These are phyloP conservation scores for Miniopterus natalensis DNA, from an alignment of 2,113 vertebrate species.

Conservation along the genomic window DNA sequence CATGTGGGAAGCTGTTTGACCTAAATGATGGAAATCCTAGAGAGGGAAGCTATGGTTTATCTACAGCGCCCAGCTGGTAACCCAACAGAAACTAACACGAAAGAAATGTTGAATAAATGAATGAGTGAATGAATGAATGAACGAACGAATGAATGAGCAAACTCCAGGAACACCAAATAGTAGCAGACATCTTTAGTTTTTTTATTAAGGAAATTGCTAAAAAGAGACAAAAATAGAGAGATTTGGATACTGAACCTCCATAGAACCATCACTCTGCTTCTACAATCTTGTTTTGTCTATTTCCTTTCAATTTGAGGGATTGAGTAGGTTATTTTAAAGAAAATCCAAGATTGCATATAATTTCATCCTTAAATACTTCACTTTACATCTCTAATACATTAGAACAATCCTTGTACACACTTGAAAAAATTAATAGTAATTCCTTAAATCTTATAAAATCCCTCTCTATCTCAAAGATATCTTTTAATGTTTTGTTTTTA, in stretches of 20 bases:
- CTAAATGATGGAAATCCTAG: neutral
- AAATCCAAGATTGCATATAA: neutral
- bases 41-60: neutral
- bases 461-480: neutral
- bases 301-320: neutral
- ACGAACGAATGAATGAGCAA: neutral
- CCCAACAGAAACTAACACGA: neutral
- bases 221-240: neutral
- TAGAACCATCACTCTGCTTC: neutral
- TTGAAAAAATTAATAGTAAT: neutral
- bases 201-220: neutral
- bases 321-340: neutral
- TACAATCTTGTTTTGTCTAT: neutral
- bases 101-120: neutral
- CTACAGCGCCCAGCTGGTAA: neutral
- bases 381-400: neutral
- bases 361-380: neutral
- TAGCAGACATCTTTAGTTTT: neutral
- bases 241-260: neutral
- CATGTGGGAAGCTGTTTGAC: neutral
- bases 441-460: conserved; percentile 24
- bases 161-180: neutral
- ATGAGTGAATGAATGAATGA: neutral
- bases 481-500: neutral
- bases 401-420: neutral